A percentile compares a stretch with the other conserved stretches of the same genome.
These are phyloP conservation scores for Diachasmimorpha longicaudata DNA, from an alignment of 1,140 invertebrate species.

Conservation along the genomic window DNA sequence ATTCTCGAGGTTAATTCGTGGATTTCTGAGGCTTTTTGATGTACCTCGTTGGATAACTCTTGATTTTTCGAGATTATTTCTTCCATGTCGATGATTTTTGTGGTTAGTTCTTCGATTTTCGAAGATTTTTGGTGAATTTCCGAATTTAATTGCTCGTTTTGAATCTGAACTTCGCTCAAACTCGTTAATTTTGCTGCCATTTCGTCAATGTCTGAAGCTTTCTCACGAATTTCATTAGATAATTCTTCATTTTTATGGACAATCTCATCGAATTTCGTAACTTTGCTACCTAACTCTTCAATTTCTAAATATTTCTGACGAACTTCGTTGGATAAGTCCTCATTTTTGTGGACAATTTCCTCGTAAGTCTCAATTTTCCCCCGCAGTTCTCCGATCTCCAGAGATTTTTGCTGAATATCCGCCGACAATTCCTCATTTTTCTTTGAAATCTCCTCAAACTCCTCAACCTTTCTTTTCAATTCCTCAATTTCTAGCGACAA, in stretches of 20 bases:
- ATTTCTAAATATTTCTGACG: neutral
- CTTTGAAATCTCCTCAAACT: neutral
- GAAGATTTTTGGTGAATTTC: too few relatives aligned
- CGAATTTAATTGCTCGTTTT: too few relatives aligned
- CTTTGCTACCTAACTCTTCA: neutral
- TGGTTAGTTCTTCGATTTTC: slow-evolving; percentile 22
- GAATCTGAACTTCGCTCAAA: too few relatives aligned
- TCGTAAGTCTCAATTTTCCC: neutral
- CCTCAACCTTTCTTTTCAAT: slow-evolving; percentile 2
- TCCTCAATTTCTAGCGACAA: neutral
- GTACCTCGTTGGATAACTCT: slow-evolving; percentile 13
- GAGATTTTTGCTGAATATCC: neutral
- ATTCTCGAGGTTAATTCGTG: neutral
- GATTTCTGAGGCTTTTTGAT: too few relatives aligned
- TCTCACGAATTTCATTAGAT: neutral
- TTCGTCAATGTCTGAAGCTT: too few relatives aligned
- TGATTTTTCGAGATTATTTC: neutral
- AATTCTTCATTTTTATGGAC: neutral
- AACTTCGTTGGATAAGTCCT: slow-evolving; percentile 2
- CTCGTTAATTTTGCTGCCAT: too few relatives aligned
- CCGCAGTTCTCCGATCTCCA: slow-evolving; percentile 2
- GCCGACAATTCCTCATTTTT: neutral
- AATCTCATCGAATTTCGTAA: neutral
- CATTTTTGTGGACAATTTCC: neutral
- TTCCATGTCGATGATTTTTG: neutral